Conservation (phyloP, 2,113 vertebrate genomes). For the Todiramphus saurophagus region DNA sequence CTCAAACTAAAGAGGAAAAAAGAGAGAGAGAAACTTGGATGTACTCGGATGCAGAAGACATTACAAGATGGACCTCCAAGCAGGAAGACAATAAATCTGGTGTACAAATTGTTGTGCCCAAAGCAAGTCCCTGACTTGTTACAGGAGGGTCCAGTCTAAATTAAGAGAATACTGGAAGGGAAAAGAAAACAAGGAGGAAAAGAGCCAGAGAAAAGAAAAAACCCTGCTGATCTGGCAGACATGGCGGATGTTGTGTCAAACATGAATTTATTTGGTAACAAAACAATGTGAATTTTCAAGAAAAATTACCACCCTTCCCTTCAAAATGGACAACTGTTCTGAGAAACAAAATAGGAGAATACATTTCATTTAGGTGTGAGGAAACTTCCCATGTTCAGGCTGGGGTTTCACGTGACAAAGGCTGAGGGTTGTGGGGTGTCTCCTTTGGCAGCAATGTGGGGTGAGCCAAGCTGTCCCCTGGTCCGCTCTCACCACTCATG, state of each 20-base stretch:
- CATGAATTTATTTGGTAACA: conserved; percentile 22
- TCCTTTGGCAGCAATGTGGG: not conserved
- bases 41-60: not conserved
- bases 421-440: not conserved
- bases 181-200: not conserved
- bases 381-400: not conserved
- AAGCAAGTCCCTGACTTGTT: not conserved
- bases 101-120: conserved; percentile 13
- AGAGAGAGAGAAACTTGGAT: conserved; percentile 26
- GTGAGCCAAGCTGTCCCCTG: not conserved
- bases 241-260: not conserved
- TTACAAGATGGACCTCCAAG: conserved; percentile 38
- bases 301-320: not conserved
- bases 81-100: conserved; percentile 44
- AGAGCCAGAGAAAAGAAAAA: conserved; percentile 27
- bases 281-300: conserved; percentile 22
- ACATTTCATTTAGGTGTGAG: not conserved
- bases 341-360: not conserved
- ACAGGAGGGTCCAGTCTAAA: conserved; percentile 10
- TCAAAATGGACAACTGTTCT: not conserved
- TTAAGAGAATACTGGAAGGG: not conserved
- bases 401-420: not conserved
- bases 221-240: not conserved
- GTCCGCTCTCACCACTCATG: not conserved
- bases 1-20: conserved; percentile 17